Evolutionary conservation across 1,140 invertebrate genomes (phyloP).

Genomic region (Pristionchus pacificus): DNA sequence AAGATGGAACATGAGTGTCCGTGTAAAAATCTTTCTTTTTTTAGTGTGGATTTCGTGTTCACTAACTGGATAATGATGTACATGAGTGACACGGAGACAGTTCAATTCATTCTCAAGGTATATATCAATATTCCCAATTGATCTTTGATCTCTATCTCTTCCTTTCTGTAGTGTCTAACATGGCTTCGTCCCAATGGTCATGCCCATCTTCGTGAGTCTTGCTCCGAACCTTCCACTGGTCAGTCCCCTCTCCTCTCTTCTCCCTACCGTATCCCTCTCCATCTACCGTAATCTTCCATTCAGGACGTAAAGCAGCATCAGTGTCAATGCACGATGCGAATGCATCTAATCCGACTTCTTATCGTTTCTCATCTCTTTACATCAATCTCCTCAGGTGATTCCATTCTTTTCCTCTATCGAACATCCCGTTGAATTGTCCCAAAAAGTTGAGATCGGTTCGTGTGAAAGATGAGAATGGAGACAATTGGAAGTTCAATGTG

Average conservation of each 20-base stretch:
- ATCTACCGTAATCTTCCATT: not conserved
- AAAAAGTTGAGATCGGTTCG: constrained; percentile 32
- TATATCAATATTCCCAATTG: not conserved
- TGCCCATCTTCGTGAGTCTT: constrained; percentile 63
- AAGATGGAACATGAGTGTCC: no score
- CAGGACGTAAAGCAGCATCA: not conserved
- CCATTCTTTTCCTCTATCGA: constrained; percentile 7
- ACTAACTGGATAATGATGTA: constrained; percentile 69
- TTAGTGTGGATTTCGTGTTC: constrained; percentile 64
- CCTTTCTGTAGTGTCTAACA: constrained; percentile 48
- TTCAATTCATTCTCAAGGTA: constrained; percentile 59
- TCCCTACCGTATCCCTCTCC: not conserved
- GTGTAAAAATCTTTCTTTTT: no score
- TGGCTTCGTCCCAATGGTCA: constrained; percentile 64
- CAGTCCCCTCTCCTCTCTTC: constrained; percentile 18
- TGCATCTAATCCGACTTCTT: constrained; percentile 63
- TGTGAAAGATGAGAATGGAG: constrained; percentile 36
- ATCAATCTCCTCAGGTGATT: constrained; percentile 46
- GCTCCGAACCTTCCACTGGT: constrained; percentile 64
- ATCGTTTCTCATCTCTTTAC: constrained; percentile 63
- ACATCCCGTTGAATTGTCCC: not conserved
- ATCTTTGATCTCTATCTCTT: not conserved
- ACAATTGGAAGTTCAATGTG: constrained; percentile 53
- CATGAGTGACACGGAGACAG: constrained; percentile 62
- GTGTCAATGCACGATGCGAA: constrained; percentile 52